Evolutionary conservation across 2,888 invertebrate species (phyloP).

Genomic region (Beris morrisii): DNA sequence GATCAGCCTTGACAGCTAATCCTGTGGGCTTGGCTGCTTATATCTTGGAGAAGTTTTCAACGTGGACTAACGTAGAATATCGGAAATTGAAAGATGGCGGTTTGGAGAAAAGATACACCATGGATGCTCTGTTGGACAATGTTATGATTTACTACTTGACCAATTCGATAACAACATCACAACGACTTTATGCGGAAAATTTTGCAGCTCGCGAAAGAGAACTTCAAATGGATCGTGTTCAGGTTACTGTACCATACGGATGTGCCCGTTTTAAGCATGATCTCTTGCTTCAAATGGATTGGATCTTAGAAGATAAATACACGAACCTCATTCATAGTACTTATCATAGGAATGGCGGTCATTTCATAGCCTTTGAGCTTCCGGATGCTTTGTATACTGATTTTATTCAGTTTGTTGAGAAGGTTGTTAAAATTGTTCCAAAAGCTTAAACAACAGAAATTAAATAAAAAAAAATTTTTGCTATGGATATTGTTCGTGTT

Average conservation of each 20-base stretch:
- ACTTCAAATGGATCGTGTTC: conserved; percentile 58
- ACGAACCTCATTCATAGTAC: conserved; percentile 69
- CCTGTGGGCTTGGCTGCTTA: conserved; percentile 88
- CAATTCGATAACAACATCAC: conserved; percentile 70
- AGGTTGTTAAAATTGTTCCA: conserved; percentile 43
- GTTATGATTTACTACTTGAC: conserved; percentile 80
- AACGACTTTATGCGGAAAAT: conserved; percentile 69
- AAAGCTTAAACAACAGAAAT: too few relatives aligned
- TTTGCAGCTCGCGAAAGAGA: conserved; percentile 46
- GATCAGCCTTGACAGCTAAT: conserved; percentile 54
- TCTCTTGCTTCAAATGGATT: conserved; percentile 62
- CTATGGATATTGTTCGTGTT: too few relatives aligned
- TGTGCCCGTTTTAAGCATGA: conserved; percentile 77
- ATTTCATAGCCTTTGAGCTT: conserved; percentile 82
- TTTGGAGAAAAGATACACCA: conserved; percentile 59
- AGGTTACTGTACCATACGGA: conserved; percentile 70
- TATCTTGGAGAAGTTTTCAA: conserved; percentile 84
- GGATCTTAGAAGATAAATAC: conserved; percentile 63
- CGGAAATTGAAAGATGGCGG: conserved; percentile 65
- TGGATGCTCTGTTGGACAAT: conserved; percentile 66
- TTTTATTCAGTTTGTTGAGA: conserved; percentile 64
- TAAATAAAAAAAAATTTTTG: too few relatives aligned
- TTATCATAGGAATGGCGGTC: conserved; percentile 72
- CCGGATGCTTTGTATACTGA: conserved; percentile 73
- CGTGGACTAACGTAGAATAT: conserved; percentile 64